Evolutionary conservation across 2,113 vertebrate genomes (phyloP).

Genomic region (Cettia cetti): DNA sequence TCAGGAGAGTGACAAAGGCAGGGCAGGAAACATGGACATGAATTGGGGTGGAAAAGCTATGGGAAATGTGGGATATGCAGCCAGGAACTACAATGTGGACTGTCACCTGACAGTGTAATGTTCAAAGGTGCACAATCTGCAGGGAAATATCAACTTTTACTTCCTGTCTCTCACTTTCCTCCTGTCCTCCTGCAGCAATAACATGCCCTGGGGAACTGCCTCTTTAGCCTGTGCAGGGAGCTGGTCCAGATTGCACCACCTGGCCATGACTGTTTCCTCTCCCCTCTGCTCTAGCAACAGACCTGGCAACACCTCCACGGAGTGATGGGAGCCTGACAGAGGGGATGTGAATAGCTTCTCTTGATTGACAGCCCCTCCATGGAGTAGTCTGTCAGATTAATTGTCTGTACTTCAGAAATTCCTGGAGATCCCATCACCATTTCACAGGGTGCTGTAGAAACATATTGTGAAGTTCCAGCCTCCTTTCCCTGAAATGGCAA

Average conservation of each 20-base stretch:
- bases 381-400: not conserved
- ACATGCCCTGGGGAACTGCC: not conserved
- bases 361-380: slow-evolving; percentile 2
- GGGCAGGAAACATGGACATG: not conserved
- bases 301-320: not conserved
- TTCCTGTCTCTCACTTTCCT: not conserved
- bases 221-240: not conserved
- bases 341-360: not conserved
- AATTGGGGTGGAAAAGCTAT: not conserved
- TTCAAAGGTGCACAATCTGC: not conserved
- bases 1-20: not conserved
- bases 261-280: not conserved
- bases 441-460: not conserved
- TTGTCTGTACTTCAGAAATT: slow-evolving; percentile 17
- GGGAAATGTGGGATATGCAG: not conserved
- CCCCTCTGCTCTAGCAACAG: not conserved
- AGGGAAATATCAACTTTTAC: not conserved
- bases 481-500: not conserved
- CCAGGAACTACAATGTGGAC: not conserved
- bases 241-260: not conserved
- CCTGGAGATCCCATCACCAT: slow-evolving; percentile 3
- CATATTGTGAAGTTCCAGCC: not conserved
- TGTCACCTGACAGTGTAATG: not conserved
- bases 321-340: slow-evolving; percentile 16
- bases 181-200: not conserved